Base-by-base conservation (phyloP, 2,888 invertebrate genomes). In the Drosophila conformis region DNA sequence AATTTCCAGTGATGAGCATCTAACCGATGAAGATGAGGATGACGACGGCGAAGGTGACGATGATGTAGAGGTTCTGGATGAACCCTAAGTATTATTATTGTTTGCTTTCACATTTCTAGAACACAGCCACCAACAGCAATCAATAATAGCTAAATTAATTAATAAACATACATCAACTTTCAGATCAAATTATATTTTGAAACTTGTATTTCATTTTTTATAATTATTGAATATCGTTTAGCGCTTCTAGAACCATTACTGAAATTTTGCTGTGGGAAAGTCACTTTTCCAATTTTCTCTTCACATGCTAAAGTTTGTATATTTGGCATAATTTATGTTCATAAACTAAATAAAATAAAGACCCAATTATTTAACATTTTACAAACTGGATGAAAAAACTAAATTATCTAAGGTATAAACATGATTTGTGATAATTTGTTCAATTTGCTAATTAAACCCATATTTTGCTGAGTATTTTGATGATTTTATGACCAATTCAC, bases 21-120 rank as follows among this genome's bases (percentile, higher is more conserved):
- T 25, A 15, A 27, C 46, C 4, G 54, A 59, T 56, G 76, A 67
- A 0, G 53, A 49, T 1, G 59, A 72, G 7, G 58, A 62, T 13
- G 31, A 71, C 33, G 40, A 42, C 6, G 68, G 53, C 8, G 65
- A 42, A 8, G 69, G 35, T 1, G 33, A 57, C 13, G 48, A 60
- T 31, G n/a, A 64, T 35, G 25, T 31, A 2, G 36, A 33, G 18
- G 51, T 21, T 42, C 18, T 29, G 4, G 56, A 48, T 51, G 18
- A 59, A 48, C 52, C 36, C 40, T 35, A 58, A 42, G 27, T 46
- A 54, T 49, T 52, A 33, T 54, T 38, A 56, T 66, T 63, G 52
- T 66, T 69, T 52, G 57, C 51, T 59, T 38, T 59, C 13, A 31
- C 73, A 68, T 70, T 71, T 25, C 35, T 29, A 53, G 21, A 52